Evolutionary conservation across 1,140 invertebrate genomes (phyloP).

Genomic region (Hirudo medicinalis): DNA sequence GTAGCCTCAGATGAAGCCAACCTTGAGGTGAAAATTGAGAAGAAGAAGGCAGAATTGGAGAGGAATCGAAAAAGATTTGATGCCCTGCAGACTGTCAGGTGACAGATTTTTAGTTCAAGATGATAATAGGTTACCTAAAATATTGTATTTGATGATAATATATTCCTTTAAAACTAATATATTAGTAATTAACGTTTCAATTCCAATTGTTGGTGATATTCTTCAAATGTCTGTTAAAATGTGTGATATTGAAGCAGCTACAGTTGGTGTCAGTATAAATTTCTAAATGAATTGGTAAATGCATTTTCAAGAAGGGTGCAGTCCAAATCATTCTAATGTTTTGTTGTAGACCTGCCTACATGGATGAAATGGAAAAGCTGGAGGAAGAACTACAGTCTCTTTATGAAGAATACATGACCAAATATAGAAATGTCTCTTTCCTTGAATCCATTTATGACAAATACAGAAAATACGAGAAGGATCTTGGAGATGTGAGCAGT

Average conservation of each 20-base stretch:
- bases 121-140: not conserved
- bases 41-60: constrained; percentile 73
- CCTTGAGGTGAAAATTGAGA: constrained; percentile 79
- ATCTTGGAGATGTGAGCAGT: constrained; percentile 50
- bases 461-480: constrained; percentile 53
- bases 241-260: not conserved
- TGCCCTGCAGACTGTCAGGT: constrained; percentile 82
- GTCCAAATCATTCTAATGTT: too few species aligned
- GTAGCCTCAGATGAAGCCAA: constrained; percentile 70
- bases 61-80: constrained; percentile 74
- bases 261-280: not conserved
- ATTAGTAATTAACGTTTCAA: not conserved
- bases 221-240: not conserved
- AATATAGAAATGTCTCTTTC: constrained; percentile 71
- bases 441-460: constrained; percentile 63
- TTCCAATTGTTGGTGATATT: not conserved
- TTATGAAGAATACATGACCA: constrained; percentile 74
- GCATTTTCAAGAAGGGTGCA: too few species aligned
- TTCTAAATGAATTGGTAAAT: not conserved
- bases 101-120: constrained; percentile 5
- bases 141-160: too few species aligned
- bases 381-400: constrained; percentile 70
- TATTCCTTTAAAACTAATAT: not conserved
- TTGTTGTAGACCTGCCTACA: constrained; percentile 69
- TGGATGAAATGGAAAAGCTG: constrained; percentile 85